Conservation (phyloP, 2,113 vertebrate genomes). For the Aptenodytes forsteri region DNA sequence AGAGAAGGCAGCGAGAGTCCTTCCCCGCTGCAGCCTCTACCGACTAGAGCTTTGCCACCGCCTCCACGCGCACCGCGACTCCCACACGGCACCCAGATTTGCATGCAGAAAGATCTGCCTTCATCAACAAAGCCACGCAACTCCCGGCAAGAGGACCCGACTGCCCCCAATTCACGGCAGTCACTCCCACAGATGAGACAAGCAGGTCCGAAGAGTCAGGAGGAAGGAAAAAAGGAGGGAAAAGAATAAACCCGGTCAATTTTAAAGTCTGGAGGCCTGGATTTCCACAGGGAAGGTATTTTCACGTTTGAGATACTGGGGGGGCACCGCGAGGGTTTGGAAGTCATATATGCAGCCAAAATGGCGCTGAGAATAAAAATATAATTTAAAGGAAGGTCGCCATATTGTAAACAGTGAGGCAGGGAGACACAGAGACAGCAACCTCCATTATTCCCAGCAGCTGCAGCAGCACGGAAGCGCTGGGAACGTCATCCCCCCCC, state of each 20-base stretch:
- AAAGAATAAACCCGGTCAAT: slow-evolving; percentile 43
- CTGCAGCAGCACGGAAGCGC: slow-evolving; percentile 56
- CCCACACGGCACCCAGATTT: neutral
- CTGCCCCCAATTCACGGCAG: neutral
- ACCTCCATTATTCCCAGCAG: slow-evolving; percentile 73
- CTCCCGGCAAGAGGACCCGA: neutral
- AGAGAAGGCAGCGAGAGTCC: neutral
- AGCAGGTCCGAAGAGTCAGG: neutral
- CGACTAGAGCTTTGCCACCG: neutral
- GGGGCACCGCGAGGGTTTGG: neutral
- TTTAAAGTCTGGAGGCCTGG: slow-evolving; percentile 23
- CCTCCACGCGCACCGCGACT: neutral
- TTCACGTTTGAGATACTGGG: neutral
- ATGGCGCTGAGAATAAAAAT: slow-evolving; percentile 90
- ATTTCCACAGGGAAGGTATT: slow-evolving; percentile 8
- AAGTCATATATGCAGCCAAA: slow-evolving; percentile 81
- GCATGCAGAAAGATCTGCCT: slow-evolving; percentile 22
- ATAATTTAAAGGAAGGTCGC: slow-evolving; percentile 88
- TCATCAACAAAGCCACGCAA: slow-evolving; percentile 10
- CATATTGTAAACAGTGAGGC: slow-evolving; percentile 91
- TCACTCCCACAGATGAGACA: neutral
- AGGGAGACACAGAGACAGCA: slow-evolving; percentile 72
- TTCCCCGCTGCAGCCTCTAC: neutral
- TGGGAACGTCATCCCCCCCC: slow-evolving; percentile 7
- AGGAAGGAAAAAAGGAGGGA: slow-evolving; percentile 53